These are phyloP conservation scores for Bradypodion ventrale DNA, from an alignment of 2,797 vertebrate genomes.

Conservation along the genomic window DNA sequence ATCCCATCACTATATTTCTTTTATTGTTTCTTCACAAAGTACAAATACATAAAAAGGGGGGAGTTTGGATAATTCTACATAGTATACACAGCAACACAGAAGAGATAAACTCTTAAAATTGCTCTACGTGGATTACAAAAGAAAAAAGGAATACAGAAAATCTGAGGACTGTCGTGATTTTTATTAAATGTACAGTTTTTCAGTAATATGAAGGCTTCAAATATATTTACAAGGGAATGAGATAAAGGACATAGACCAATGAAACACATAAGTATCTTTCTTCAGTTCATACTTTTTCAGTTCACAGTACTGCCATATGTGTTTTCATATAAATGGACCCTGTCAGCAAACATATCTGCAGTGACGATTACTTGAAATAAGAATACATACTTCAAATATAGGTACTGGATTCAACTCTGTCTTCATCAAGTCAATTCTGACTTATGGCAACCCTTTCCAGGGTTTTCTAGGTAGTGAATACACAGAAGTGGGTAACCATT, in stretches of 20 bases:
- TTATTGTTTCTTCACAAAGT: slow-evolving; percentile 15
- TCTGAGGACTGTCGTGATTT: slow-evolving; percentile 7
- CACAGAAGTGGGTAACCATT: no score
- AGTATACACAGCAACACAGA: neutral
- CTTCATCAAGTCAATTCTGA: no score
- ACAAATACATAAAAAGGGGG: slow-evolving; percentile 34
- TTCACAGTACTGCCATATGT: slow-evolving; percentile 6
- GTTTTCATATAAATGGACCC: neutral
- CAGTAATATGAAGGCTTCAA: slow-evolving; percentile 7
- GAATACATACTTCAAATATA: neutral
- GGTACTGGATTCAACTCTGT: neutral
- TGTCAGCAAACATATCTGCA: neutral
- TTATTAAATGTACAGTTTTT: neutral
- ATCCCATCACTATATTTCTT: slow-evolving; percentile 32
- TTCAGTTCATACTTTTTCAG: neutral
- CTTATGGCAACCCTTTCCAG: no score
- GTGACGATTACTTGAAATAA: neutral
- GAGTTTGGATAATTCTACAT: slow-evolving; percentile 29
- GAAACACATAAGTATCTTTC: slow-evolving; percentile 1
- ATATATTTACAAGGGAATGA: neutral
- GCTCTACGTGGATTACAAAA: neutral
- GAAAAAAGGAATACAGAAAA: neutral
- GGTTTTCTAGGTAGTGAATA: no score
- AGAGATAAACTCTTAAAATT: neutral
- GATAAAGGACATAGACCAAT: neutral